A percentile compares a stretch with the other conserved stretches of the same genome.
Conservation (phyloP, 2,113 vertebrate species). For the Archilochus colubris region DNA sequence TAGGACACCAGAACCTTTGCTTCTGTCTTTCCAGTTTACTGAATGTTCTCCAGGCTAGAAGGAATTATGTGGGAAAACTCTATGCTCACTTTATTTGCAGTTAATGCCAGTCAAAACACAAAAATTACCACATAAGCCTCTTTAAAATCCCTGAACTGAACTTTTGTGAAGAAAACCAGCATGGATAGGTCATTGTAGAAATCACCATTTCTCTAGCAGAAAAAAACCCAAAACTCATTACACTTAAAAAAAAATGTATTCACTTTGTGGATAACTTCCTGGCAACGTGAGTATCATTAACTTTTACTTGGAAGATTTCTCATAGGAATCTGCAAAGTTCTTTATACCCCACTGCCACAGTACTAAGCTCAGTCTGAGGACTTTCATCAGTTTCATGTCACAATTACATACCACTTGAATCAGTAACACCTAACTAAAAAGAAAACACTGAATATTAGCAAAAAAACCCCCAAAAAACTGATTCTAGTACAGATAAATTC, state of each 20-base stretch:
- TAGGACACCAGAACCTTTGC: neutral
- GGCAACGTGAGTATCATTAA: neutral
- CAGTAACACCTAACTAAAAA: neutral
- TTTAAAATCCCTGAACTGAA: neutral
- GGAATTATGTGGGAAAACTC: neutral
- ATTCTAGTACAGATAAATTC: neutral
- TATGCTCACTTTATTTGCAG: neutral
- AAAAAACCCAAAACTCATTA: neutral
- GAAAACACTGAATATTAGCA: neutral
- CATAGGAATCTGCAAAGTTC: neutral
- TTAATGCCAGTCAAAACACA: neutral
- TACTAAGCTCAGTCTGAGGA: neutral
- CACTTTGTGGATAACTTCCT: neutral
- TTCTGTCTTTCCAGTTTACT: neutral
- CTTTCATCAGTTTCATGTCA: neutral
- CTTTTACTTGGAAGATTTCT: neutral
- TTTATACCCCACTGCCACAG: neutral
- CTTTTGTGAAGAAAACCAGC: neutral
- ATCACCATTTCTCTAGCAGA: neutral
- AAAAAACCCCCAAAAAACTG: neutral
- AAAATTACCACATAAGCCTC: neutral
- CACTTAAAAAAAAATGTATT: neutral
- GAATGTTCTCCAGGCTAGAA: neutral
- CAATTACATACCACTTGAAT: neutral
- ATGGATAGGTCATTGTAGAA: neutral